A percentile compares a stretch with the other conserved stretches of the same genome.
Evolutionary conservation across 2,113 vertebrate genomes (phyloP).

Genomic region (Microtus richardsoni): DNA sequence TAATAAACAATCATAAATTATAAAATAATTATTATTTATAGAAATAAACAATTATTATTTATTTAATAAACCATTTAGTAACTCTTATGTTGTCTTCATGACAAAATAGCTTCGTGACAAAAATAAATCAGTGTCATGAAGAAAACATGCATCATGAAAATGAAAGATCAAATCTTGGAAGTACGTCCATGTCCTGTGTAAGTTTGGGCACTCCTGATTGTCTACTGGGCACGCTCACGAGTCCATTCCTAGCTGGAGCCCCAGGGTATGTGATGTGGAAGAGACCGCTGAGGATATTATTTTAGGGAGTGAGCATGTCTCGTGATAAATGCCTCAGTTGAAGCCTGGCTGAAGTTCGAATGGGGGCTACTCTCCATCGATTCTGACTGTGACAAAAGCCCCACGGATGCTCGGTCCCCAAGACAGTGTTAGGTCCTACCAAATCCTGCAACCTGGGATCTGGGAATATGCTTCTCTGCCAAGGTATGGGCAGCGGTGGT

Average conservation of each 20-base stretch:
- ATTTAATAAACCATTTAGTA: not conserved
- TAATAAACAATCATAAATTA: too few relatives aligned
- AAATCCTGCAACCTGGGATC: not conserved
- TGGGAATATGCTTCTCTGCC: not conserved
- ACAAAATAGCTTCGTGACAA: not conserved
- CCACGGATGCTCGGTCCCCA: not conserved
- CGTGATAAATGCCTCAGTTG: not conserved
- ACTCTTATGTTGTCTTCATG: not conserved
- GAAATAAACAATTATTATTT: too few relatives aligned
- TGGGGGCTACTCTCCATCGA: not conserved
- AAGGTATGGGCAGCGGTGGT: not conserved
- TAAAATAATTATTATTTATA: too few relatives aligned
- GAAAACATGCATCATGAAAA: not conserved
- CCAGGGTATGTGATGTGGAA: not conserved
- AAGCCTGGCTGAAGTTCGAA: not conserved
- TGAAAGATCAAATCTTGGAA: slow-evolving; percentile 16
- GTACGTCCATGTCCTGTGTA: not conserved
- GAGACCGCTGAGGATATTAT: not conserved
- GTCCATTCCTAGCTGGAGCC: not conserved
- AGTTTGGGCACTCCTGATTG: not conserved
- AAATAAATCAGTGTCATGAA: not conserved
- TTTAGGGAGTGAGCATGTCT: not conserved
- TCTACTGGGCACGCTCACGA: not conserved
- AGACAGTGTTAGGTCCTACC: not conserved
- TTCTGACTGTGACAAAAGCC: not conserved